Base-by-base conservation (phyloP, 2,113 vertebrate species). In the Zosterops japonicus region DNA sequence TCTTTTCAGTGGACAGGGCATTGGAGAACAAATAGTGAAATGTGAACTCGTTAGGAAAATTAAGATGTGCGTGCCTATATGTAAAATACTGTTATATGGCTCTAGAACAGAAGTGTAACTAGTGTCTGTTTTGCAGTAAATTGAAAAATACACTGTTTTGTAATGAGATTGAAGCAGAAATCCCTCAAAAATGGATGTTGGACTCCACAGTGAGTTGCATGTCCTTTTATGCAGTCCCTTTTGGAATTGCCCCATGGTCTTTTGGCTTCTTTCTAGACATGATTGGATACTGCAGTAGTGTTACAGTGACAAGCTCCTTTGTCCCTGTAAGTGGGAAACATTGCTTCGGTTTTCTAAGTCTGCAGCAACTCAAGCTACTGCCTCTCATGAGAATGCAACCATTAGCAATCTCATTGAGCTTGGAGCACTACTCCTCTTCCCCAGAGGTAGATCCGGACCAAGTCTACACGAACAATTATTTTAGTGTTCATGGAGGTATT, bases 131-230 rank as follows among this genome's bases (percentile, higher is more conserved):
- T 75, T 70, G 23, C 21, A 59, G 42, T 67, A 65, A 60, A 33
- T 55, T 47, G 56, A 78, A 89, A 85, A 82, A 59, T 55, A 42
- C 50, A 50, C 6, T 1, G 0, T 42, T 82, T 55, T 56, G 8
- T 36, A 41, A 19, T 75, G 17, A 46, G 6, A 19, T 14, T 67
- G 39, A 59, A 80, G 35, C 13, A 56, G 31, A 88, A 80, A n/a
- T 76, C 46, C 23, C 20, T 27, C 21, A 50, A 57, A 88, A 86
- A 35, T 1, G 0, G 2, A 3, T 0, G 0, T 19, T 39, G 33
- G 20, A 56, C 21, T 49, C 31, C 6, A 18, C 6, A 0, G 0
- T 75, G 12, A 33, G 47, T 71, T 68, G 23, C 9, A 2, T 33
- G 11, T 47, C 33, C 39, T 72, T 2, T 78, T 63, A 18, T 15